Evolutionary conservation across 1,140 invertebrate species (phyloP), one percentile per base, ranked within the genome.

Genomic region (Micrasema minimum): DNA sequence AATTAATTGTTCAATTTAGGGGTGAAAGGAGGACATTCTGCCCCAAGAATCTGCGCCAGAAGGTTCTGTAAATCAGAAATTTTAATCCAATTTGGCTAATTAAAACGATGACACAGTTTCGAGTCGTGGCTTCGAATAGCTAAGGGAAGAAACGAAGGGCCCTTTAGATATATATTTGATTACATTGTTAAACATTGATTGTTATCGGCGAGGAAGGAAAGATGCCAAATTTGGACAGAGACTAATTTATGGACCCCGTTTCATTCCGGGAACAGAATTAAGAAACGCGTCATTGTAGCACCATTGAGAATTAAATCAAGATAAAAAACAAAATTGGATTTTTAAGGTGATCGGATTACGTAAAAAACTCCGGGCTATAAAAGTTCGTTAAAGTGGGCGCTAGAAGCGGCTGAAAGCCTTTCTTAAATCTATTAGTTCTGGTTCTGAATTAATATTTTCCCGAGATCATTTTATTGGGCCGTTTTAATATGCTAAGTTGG

Each of bases 171-270:
- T 59, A 38, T 59, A 59, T 59, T 59, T 38, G 55, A 59, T 59
- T 59, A 59, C 55, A 59, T 59, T 59, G 55, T 59, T 59, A 37
- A 59, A 59, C 55, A 59, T 59, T 59, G 55, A 59, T 59, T 59
- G 37, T 59, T 59, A 59, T 59, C 55, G 38, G 35, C 48, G 48
- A 14, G 37, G 51, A 37, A 37, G 16, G 23, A 37, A 55, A 41
- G 55, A 59, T 38, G 37, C 18, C 9, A 38, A 59, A 59, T 59
- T 41, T 20, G 31, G 55, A 31, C 4, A 14, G 31, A 12, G 16
- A 38, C 55, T 59, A 59, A 59, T 59, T 59, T 59, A 41, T 59
- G 55, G 16, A 59, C 55, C 35, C 37, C 55, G 4, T 10, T 22
- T 38, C 38, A 38, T 59, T 59, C 16, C 35, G 6, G 51, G 26